Evolutionary conservation across 2,113 vertebrate genomes (phyloP).

Genomic region (Centropus unirufus): DNA sequence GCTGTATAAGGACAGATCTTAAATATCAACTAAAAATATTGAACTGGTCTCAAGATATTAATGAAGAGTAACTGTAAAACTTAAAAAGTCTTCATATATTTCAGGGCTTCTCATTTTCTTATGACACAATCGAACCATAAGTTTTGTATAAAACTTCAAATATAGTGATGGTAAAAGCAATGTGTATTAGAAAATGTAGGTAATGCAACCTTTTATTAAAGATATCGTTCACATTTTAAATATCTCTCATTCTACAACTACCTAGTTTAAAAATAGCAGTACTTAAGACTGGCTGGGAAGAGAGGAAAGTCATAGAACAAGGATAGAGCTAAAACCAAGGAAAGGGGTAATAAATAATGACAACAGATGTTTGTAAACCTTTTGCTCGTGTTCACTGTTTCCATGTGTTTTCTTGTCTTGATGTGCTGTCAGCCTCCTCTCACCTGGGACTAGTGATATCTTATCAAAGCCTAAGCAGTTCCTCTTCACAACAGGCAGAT

Average conservation of each 20-base stretch:
- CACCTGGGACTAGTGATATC: slow-evolving; percentile 99
- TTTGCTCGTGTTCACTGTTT: slow-evolving; percentile 80
- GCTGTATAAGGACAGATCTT: not conserved
- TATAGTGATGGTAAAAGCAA: slow-evolving; percentile 28
- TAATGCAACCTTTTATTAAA: slow-evolving; percentile 61
- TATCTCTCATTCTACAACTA: slow-evolving; percentile 23
- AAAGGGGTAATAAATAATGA: slow-evolving; percentile 79
- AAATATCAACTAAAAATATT: not conserved
- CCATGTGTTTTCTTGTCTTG: slow-evolving; percentile 88
- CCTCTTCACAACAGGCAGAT: slow-evolving; percentile 85
- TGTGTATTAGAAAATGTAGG: slow-evolving; percentile 31
- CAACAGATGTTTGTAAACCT: slow-evolving; percentile 86
- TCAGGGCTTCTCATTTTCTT: slow-evolving; percentile 42
- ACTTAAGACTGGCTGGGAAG: slow-evolving; percentile 29
- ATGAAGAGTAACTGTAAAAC: not conserved
- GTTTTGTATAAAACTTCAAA: slow-evolving; percentile 31
- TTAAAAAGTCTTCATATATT: slow-evolving; percentile 31
- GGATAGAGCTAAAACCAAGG: slow-evolving; percentile 70
- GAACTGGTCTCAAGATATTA: not conserved
- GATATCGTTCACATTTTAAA: slow-evolving; percentile 47
- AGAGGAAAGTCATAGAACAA: slow-evolving; percentile 58
- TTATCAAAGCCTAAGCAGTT: slow-evolving; percentile 99
- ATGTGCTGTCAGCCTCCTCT: slow-evolving; percentile 90
- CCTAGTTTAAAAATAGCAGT: slow-evolving; percentile 58
- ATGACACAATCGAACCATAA: slow-evolving; percentile 15